phyloP scores from a whole-genome alignment of 2,797 vertebrate species.

The Trachurus trachurus region DNA sequence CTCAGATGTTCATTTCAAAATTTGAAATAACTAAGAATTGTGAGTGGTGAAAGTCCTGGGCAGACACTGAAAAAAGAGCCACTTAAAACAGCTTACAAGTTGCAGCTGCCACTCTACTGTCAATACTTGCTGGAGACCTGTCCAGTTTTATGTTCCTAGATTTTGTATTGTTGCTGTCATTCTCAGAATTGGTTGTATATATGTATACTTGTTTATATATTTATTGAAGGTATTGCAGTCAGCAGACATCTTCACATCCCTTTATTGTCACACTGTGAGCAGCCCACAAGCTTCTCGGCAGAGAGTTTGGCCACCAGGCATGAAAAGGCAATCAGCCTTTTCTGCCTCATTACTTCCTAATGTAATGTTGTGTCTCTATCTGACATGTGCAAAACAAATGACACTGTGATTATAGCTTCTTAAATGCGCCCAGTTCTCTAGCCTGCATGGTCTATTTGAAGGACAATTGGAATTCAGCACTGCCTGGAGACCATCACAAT shows the following conservation, averaged over 20 bases:
- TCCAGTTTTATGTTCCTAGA: neutral
- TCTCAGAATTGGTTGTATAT: neutral
- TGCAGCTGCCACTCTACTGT: neutral
- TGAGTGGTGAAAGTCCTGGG: neutral
- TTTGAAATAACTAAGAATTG: neutral
- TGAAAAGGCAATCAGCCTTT: slow-evolving; percentile 33
- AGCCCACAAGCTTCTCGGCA: neutral
- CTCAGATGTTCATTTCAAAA: neutral
- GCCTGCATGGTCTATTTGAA: neutral
- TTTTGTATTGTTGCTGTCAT: neutral
- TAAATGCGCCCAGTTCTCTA: neutral
- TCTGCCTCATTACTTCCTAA: neutral
- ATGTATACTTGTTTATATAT: neutral
- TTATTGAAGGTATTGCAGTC: neutral
- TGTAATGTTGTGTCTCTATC: slow-evolving; percentile 1
- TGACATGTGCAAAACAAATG: slow-evolving; percentile 9
- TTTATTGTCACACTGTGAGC: neutral
- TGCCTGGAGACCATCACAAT: neutral
- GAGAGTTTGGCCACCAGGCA: slow-evolving; percentile 5
- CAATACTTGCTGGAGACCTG: neutral
- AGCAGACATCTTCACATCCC: neutral
- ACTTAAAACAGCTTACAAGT: neutral
- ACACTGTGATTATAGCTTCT: slow-evolving; percentile 21
- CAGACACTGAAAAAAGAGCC: neutral
- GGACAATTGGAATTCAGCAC: neutral